Evolutionary conservation across 2,797 vertebrate species (phyloP), one percentile per base, ranked within the genome.

Genomic region (Channa striata): DNA sequence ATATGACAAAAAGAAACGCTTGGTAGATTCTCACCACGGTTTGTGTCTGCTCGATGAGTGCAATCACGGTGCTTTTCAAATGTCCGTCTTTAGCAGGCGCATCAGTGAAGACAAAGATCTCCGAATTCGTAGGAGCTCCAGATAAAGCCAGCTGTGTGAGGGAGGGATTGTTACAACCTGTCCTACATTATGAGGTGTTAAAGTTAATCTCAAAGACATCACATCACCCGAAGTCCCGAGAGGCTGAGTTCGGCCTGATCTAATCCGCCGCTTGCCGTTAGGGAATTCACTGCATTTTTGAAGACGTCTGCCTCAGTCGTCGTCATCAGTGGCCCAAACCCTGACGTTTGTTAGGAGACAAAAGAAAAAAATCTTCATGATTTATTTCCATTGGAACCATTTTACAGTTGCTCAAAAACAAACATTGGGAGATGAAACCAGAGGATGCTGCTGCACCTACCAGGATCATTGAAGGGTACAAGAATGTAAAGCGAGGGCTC

Each of bases 101-200:
- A 21, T 93, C 90, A 0, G 91, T 93, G 74, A 94, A 93, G 58
- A 94, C 47, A 54, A 92, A 94, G 65, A 94, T 90, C 54, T 93
- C 86, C 6, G 93, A 93, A 13, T 62, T 79, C 0, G 9, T 40
- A 1, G 92, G 91, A 6, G 86, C 84, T 0, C 7, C 16, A 0
- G 60, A 75, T 59, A 93, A 70, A 37, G 90, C 92, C 77, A 91
- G 17, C 93, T 93, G 10, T 6, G 23, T 19, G 17, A 37, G 6
- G 11, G 19, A 50, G 4, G 49, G 30, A 3, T 4, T 1, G 4
- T 3, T 58, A 1, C 30, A 69, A 53, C 11, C 37, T 13, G 17
- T 21, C 9, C 3, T 36, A 60, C 17, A 33, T 21, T 1, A 67
- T 11, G 0, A 53, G 8, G 34, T 11, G 49, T 59, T 8, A 36